These are phyloP conservation scores for Sclerodermus sp. DNA, from an alignment of 2,888 invertebrate genomes.

Conservation along the genomic window DNA sequence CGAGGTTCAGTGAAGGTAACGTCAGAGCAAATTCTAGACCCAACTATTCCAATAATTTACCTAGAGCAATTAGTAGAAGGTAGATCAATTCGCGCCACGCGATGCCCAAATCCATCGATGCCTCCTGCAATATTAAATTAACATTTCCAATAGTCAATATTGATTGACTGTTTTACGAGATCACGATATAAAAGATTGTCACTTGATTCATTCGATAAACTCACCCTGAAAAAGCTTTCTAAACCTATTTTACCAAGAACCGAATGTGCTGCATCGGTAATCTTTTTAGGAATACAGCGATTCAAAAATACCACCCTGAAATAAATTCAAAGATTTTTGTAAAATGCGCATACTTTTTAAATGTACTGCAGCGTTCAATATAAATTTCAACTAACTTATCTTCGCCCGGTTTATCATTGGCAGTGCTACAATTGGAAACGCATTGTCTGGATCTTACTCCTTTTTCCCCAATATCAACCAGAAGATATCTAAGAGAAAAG, in stretches of 20 bases:
- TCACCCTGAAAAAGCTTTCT: slow-evolving; percentile 55
- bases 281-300: slow-evolving; percentile 60
- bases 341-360: too few species aligned
- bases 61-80: slow-evolving; percentile 64
- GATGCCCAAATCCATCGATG: slow-evolving; percentile 63
- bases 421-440: slow-evolving; percentile 43
- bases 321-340: slow-evolving; percentile 18
- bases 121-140: slow-evolving; percentile 61
- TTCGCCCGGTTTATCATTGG: neutral
- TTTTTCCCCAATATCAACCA: slow-evolving; percentile 19
- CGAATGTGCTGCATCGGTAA: slow-evolving; percentile 52
- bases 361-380: too few species aligned
- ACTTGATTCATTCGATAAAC: slow-evolving; percentile 1
- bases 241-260: slow-evolving; percentile 60
- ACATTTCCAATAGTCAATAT: too few species aligned
- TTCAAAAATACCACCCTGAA: slow-evolving; percentile 60
- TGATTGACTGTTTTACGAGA: neutral
- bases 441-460: slow-evolving; percentile 47
- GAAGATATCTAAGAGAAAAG: slow-evolving; percentile 29
- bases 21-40: neutral
- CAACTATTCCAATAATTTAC: slow-evolving; percentile 46
- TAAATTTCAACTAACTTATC: slow-evolving; percentile 3
- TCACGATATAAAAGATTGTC: neutral
- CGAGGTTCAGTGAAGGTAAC: neutral
- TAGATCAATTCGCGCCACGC: slow-evolving; percentile 66